phyloP scores from a whole-genome alignment of 2,888 invertebrate species.

The Mamestra brassicae region DNA sequence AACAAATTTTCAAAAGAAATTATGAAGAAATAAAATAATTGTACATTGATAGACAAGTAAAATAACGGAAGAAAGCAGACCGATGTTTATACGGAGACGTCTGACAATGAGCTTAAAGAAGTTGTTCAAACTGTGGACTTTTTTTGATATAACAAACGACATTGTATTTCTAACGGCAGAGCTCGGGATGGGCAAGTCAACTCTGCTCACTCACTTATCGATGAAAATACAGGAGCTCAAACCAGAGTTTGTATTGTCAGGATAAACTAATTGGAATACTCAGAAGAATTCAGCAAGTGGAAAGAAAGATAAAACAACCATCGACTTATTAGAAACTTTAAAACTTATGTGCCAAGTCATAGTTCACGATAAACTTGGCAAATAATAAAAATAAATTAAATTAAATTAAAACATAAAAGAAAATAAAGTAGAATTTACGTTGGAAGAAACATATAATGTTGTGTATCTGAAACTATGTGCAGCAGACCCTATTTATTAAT shows the following conservation, averaged over 20 bases:
- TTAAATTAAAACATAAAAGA: too few species aligned
- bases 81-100: too few species aligned
- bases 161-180: too few species aligned
- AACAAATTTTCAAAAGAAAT: constrained; percentile 18
- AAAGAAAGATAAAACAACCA: constrained; percentile 2
- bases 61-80: neutral
- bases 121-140: constrained; percentile 39
- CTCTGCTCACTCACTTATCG: too few species aligned
- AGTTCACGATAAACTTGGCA: neutral
- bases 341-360: constrained; percentile 23
- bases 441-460: constrained; percentile 6
- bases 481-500: neutral
- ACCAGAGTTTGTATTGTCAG: constrained; percentile 51
- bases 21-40: constrained; percentile 49
- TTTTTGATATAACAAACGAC: too few species aligned
- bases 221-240: neutral
- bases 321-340: constrained; percentile 18
- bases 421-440: neutral
- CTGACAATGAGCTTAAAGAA: constrained; percentile 38
- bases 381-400: too few species aligned
- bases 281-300: constrained; percentile 37
- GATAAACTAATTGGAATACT: constrained; percentile 47
- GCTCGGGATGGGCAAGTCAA: too few species aligned
- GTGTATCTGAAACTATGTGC: constrained; percentile 15
- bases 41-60: constrained; percentile 30